A percentile compares a stretch with the other conserved stretches of the same genome.
Conservation (phyloP, 2,888 invertebrate genomes). For the Drosophila suboccidentalis region DNA sequence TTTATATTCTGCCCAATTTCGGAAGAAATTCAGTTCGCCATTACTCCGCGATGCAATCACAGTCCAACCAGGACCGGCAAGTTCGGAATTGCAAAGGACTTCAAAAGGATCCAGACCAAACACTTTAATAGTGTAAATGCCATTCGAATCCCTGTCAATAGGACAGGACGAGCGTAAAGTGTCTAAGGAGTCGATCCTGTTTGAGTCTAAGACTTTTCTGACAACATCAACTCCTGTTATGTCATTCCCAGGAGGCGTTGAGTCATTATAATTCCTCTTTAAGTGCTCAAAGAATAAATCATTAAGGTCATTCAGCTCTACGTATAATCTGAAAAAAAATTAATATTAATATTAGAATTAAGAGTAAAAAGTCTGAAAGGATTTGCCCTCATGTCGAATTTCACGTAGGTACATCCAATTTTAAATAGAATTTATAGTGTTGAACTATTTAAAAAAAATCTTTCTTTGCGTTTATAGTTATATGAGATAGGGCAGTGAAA, state of each 20-base stretch:
- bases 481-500: background rate
- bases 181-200: background rate
- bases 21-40: slow-evolving; percentile 89
- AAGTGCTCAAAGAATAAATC: background rate
- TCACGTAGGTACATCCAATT: too few species aligned
- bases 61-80: slow-evolving; percentile 87
- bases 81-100: slow-evolving; percentile 7
- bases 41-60: slow-evolving; percentile 89
- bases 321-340: background rate
- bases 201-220: background rate
- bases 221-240: background rate
- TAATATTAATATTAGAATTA: too few species aligned
- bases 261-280: background rate
- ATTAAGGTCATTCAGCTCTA: background rate
- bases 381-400: too few species aligned
- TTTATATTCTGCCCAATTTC: slow-evolving; percentile 89
- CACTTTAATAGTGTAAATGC: slow-evolving; percentile 1
- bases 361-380: too few species aligned
- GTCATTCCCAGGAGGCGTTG: background rate
- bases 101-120: slow-evolving; percentile 13
- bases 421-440: too few species aligned
- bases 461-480: too few species aligned
- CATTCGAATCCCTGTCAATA: background rate
- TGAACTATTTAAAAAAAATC: too few species aligned
- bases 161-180: background rate